These are phyloP conservation scores for Eutolmus rufibarbis DNA, from an alignment of 2,888 invertebrate genomes.

Conservation along the genomic window DNA sequence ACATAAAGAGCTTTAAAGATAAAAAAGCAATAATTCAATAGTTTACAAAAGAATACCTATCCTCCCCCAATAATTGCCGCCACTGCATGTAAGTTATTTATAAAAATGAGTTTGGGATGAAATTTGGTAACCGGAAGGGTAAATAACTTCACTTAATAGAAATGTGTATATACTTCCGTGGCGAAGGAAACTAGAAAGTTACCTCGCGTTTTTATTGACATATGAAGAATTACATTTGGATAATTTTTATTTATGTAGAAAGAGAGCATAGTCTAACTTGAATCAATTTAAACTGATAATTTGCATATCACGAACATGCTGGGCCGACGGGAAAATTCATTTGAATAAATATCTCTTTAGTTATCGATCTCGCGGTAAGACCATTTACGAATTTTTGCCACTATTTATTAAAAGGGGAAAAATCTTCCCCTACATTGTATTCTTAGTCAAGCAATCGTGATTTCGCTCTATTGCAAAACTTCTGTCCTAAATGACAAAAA, in stretches of 20 bases:
- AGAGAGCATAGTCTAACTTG: not conserved
- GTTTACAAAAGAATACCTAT: not conserved
- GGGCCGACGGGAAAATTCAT: not conserved
- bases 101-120: not conserved
- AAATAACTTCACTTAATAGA: not conserved
- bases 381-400: not conserved
- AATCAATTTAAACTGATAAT: slow-evolving; percentile 6
- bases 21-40: not conserved
- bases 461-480: not conserved
- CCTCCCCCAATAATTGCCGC: not conserved
- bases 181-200: not conserved
- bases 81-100: not conserved
- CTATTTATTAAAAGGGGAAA: not conserved
- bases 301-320: slow-evolving; percentile 9
- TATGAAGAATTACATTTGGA: not conserved
- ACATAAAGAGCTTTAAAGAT: not conserved
- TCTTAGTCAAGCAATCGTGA: not conserved
- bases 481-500: not conserved
- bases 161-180: not conserved
- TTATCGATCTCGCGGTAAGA: not conserved
- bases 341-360: not conserved
- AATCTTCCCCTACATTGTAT: not conserved
- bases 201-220: not conserved
- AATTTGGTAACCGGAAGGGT: not conserved
- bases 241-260: not conserved